A percentile compares a stretch with the other conserved stretches of the same genome.
Evolutionary conservation across 2,113 vertebrate species (phyloP).

Genomic region (Barbus barbus): DNA sequence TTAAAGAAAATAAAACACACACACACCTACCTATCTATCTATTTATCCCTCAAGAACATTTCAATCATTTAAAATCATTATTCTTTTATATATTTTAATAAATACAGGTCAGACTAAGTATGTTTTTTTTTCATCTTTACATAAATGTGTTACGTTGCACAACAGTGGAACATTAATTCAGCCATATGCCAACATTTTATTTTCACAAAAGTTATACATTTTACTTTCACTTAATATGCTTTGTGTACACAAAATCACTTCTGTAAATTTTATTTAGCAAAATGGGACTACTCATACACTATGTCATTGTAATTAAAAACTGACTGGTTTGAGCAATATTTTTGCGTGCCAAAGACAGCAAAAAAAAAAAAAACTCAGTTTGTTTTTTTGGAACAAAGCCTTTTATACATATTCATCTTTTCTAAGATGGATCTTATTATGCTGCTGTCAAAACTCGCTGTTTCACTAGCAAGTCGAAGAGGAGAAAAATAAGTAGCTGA

Average conservation of each 20-base stretch:
- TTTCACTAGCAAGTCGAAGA: neutral
- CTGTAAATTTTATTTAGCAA: too few relatives aligned
- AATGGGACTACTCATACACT: too few relatives aligned
- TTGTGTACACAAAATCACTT: neutral
- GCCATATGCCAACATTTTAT: neutral
- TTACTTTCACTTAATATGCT: too few relatives aligned
- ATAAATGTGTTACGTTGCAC: too few relatives aligned
- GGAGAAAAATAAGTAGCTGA: neutral
- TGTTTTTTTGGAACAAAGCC: neutral
- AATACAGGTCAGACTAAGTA: too few relatives aligned
- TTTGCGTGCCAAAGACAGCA: neutral
- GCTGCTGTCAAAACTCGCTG: neutral
- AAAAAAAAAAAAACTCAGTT: neutral
- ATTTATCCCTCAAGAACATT: too few relatives aligned
- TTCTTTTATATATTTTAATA: too few relatives aligned
- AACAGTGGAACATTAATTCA: too few relatives aligned
- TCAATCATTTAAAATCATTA: too few relatives aligned
- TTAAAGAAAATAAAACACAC: too few relatives aligned
- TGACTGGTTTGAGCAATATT: neutral
- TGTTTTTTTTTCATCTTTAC: too few relatives aligned
- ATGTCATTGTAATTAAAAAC: neutral
- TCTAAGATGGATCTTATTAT: constrained; percentile 17
- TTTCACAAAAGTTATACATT: neutral
- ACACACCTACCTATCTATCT: too few relatives aligned
- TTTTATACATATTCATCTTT: neutral